Percentiles rank a stretch among this genome's conserved stretches.
Evolutionary conservation across 2,888 invertebrate genomes (phyloP).

Genomic region (Aspidapion aeneum): DNA sequence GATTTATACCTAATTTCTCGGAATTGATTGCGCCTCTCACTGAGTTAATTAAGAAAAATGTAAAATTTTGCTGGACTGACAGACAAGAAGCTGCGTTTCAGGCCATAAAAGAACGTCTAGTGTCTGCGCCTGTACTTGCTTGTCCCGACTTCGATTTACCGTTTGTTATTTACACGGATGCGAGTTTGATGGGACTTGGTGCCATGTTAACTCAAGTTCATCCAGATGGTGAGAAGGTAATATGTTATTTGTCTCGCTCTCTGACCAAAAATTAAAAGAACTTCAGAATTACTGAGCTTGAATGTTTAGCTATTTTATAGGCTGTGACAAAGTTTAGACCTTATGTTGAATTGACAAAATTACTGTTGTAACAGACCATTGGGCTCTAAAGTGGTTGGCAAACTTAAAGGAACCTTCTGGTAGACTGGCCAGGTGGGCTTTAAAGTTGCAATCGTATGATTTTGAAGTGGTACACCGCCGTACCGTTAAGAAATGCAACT

Average conservation of each 20-base stretch:
- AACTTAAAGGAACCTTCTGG: slow-evolving; percentile 25
- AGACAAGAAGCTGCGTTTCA: neutral
- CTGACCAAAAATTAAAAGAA: slow-evolving; percentile 14
- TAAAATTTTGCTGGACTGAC: neutral
- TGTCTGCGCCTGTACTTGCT: slow-evolving; percentile 19
- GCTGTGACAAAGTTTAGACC: slow-evolving; percentile 24
- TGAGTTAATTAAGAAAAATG: neutral
- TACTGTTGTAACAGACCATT: slow-evolving; percentile 23
- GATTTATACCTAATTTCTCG: slow-evolving; percentile 1
- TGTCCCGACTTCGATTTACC: slow-evolving; percentile 19
- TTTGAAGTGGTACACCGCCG: slow-evolving; percentile 24
- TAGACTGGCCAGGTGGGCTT: slow-evolving; percentile 26
- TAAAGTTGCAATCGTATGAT: slow-evolving; percentile 25
- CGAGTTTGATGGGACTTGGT: slow-evolving; percentile 24
- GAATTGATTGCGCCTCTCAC: neutral
- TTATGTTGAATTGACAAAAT: slow-evolving; percentile 21
- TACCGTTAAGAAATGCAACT: too few relatives aligned
- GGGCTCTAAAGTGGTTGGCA: slow-evolving; percentile 17
- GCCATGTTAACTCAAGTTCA: slow-evolving; percentile 23
- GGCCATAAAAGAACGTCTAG: slow-evolving; percentile 2
- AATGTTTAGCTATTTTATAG: too few relatives aligned
- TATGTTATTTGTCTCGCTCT: slow-evolving; percentile 9
- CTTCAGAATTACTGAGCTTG: too few relatives aligned
- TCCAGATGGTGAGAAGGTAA: slow-evolving; percentile 21
- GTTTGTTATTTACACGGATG: slow-evolving; percentile 29